phyloP scores from a whole-genome alignment of 2,888 invertebrate genomes.

The Protonemura montana region DNA sequence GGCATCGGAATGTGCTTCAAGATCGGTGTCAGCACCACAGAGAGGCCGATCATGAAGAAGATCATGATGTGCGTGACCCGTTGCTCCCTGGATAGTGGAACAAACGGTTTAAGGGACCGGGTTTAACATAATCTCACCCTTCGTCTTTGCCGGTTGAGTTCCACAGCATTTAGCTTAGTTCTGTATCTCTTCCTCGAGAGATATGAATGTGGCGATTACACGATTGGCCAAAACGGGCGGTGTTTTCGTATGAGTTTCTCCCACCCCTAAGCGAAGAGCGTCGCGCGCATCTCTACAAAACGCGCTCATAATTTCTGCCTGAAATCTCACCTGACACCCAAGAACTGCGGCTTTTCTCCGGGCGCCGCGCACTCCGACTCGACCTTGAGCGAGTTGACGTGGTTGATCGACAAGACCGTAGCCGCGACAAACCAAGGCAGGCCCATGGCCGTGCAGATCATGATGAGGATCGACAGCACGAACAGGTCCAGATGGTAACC shows the following conservation, averaged over 20 bases:
- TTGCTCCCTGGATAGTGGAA: constrained; percentile 72
- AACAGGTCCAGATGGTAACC: constrained; percentile 96
- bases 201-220: too few relatives aligned
- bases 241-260: too few relatives aligned
- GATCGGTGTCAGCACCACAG: constrained; percentile 89
- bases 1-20: constrained; percentile 95
- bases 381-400: constrained; percentile 93
- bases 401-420: constrained; percentile 96
- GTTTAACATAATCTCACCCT: too few relatives aligned
- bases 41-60: constrained; percentile 91
- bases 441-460: constrained; percentile 90
- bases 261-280: not conserved
- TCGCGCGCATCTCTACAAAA: too few relatives aligned
- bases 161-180: too few relatives aligned
- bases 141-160: too few relatives aligned
- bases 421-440: constrained; percentile 97
- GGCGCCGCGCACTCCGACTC: constrained; percentile 97
- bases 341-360: constrained; percentile 94
- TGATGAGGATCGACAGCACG: constrained; percentile 84
- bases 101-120: constrained; percentile 31
- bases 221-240: too few relatives aligned
- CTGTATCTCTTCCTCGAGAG: not conserved
- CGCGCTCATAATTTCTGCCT: too few relatives aligned
- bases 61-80: constrained; percentile 91
- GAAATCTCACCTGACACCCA: constrained; percentile 75